Evolutionary conservation across 2,797 vertebrate species (phyloP).

Genomic region (Trematomus bernacchii): DNA sequence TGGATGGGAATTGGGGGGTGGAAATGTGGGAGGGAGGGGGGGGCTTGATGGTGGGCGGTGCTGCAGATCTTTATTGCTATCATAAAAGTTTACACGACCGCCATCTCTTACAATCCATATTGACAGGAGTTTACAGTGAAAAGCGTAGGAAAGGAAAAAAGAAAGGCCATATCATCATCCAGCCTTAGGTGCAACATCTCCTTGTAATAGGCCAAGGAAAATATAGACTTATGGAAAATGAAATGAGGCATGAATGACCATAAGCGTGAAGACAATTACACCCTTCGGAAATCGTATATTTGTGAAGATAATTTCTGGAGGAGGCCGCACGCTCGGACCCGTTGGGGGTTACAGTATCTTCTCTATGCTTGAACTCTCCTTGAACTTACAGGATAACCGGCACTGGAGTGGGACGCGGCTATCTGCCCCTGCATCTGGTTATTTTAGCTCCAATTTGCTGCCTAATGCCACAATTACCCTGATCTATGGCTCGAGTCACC

Average conservation of each 20-base stretch:
- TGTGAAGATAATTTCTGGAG: constrained; percentile 91
- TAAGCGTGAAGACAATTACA: constrained; percentile 95
- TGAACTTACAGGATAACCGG: constrained; percentile 92
- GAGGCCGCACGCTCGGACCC: constrained; percentile 85
- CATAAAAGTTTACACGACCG: constrained; percentile 72
- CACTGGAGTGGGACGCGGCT: constrained; percentile 86
- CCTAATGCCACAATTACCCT: constrained; percentile 95
- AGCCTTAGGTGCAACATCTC: constrained; percentile 79
- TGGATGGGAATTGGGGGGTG: background rate
- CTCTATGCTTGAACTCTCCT: constrained; percentile 98
- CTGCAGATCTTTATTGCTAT: constrained; percentile 65
- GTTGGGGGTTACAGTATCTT: constrained; percentile 78
- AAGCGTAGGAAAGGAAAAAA: constrained; percentile 12
- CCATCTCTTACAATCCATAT: constrained; percentile 62
- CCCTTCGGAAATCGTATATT: constrained; percentile 96
- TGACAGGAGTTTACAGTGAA: constrained; percentile 57
- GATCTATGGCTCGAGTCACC: constrained; percentile 94
- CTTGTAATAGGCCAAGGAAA: constrained; percentile 83
- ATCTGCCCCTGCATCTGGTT: constrained; percentile 97
- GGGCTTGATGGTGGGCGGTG: constrained; percentile 1
- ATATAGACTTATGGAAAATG: constrained; percentile 90
- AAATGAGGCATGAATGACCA: constrained; percentile 95
- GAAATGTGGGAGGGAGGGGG: background rate
- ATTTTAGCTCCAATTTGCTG: constrained; percentile 97
- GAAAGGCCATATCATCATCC: constrained; percentile 29